Evolutionary conservation across 2,888 invertebrate species (phyloP), one percentile per base, ranked within the genome.

Genomic region (Napeogenes inachia): DNA sequence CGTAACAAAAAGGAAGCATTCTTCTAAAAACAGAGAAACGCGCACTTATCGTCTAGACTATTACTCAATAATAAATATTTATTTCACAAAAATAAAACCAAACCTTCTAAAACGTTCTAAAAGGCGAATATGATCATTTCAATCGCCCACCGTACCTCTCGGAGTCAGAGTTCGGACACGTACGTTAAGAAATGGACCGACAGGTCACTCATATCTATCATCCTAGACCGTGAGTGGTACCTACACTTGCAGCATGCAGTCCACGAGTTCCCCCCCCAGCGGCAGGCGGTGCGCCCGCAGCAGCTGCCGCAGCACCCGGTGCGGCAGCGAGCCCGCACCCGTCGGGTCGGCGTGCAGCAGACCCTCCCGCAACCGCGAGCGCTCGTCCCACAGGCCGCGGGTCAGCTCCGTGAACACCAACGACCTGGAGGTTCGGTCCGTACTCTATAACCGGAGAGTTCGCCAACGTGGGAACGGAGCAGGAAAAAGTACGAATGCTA

Each of bases 321-420:
- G 84, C 0, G 92, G 72, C 45, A 96, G 77, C 66, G 86, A 92
- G 13, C 94, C 94, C 5, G 86, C 84, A 62, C 91, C 91, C 0
- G 81, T 72, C 10, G 78, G 84, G 59, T 91, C 91, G 0, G 85
- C 85, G 63, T 89, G 90, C 56, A 76, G 35, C 4, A 90, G 66
- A 0, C 88, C 87, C 58, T 90, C 90, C 8, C 71, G 77, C 0
- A 90, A 77, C 4, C 87, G 82, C 0, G 74, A 79, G 3, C 94
- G 88, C 64, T 94, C 94, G 72, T 94, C 93, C 95, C 95, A 96
- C 3, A 96, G 78, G 4, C 92, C 92, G 35, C 94, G 92, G n/a
- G 93, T 93, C 47, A 97, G 76, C 64, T 94, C 94, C 13, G 94
- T 92, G 65, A 96, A 94, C 3, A 95, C 93, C 46, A 95, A 84